These are phyloP conservation scores for Cryptotermes secundus DNA, from an alignment of 1,140 invertebrate species.

Conservation along the genomic window DNA sequence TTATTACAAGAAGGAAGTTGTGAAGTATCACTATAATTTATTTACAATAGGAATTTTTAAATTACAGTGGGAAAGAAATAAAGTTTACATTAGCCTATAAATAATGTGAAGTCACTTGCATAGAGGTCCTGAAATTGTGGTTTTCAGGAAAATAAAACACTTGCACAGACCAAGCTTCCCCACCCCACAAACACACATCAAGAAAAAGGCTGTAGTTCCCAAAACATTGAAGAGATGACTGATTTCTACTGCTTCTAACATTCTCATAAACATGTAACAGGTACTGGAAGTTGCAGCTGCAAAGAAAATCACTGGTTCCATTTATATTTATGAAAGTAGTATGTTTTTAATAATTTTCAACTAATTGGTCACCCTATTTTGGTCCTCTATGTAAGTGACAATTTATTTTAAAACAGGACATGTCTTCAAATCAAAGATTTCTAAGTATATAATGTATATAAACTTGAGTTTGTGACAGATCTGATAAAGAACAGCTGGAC, in stretches of 20 bases:
- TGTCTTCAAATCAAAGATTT: constrained; percentile 2
- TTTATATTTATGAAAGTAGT: too few species aligned
- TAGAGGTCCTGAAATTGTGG: neutral
- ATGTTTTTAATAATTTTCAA: neutral
- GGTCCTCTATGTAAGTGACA: neutral
- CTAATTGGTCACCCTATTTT: neutral
- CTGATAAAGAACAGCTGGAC: neutral
- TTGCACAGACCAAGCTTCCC: neutral
- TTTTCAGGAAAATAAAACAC: neutral
- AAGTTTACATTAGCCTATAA: constrained; percentile 1
- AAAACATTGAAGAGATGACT: too few species aligned
- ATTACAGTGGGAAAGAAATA: neutral
- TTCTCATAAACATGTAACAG: too few species aligned
- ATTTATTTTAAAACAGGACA: neutral
- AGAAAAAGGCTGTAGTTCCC: too few species aligned
- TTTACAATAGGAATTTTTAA: constrained; percentile 18
- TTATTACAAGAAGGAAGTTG: constrained; percentile 2
- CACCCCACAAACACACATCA: neutral
- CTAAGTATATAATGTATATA: neutral
- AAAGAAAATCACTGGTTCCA: too few species aligned
- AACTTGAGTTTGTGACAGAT: neutral
- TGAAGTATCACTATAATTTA: neutral
- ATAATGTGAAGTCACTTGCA: constrained; percentile 8
- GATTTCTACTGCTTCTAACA: too few species aligned
- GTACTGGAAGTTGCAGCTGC: too few species aligned